Evolutionary conservation across 2,888 invertebrate species (phyloP).

Genomic region (Anarsia innoxiella): DNA sequence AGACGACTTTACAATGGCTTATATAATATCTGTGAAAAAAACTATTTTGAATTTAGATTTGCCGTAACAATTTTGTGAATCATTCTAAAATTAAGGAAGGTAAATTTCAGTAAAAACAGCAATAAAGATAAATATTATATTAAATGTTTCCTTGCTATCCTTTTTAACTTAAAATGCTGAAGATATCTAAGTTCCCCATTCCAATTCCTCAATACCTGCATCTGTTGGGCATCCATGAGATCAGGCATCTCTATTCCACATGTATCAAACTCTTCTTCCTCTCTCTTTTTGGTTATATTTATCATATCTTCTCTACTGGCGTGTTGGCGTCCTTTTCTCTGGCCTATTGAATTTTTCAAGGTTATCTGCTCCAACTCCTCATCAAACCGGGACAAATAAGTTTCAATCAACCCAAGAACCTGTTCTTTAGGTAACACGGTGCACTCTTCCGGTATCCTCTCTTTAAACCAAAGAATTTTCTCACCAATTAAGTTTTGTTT

Average conservation of each 20-base stretch:
- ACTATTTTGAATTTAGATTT: too few species aligned
- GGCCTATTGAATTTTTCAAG: slow-evolving; percentile 85
- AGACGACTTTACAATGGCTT: too few species aligned
- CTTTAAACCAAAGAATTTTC: slow-evolving; percentile 86
- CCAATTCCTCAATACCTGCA: slow-evolving; percentile 78
- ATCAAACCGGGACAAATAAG: slow-evolving; percentile 77
- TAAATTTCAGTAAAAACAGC: neutral
- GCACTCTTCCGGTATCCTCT: slow-evolving; percentile 74
- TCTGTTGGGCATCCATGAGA: slow-evolving; percentile 75
- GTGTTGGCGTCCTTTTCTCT: slow-evolving; percentile 84
- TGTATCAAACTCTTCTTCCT: slow-evolving; percentile 82
- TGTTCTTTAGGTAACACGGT: slow-evolving; percentile 76
- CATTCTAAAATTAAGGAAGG: neutral
- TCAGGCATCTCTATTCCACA: slow-evolving; percentile 89
- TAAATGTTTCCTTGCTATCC: slow-evolving; percentile 68
- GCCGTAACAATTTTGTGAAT: too few species aligned
- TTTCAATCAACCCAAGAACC: slow-evolving; percentile 73
- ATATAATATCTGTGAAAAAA: too few species aligned
- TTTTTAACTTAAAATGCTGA: slow-evolving; percentile 78
- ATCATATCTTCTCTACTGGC: slow-evolving; percentile 87
- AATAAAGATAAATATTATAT: slow-evolving; percentile 5
- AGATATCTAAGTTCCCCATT: slow-evolving; percentile 79
- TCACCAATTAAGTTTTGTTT: slow-evolving; percentile 85
- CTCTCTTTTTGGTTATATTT: slow-evolving; percentile 83
- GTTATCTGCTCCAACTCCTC: slow-evolving; percentile 86